Evolutionary conservation across 2,888 invertebrate genomes (phyloP).

Genomic region (Gnatocerus cornutus): DNA sequence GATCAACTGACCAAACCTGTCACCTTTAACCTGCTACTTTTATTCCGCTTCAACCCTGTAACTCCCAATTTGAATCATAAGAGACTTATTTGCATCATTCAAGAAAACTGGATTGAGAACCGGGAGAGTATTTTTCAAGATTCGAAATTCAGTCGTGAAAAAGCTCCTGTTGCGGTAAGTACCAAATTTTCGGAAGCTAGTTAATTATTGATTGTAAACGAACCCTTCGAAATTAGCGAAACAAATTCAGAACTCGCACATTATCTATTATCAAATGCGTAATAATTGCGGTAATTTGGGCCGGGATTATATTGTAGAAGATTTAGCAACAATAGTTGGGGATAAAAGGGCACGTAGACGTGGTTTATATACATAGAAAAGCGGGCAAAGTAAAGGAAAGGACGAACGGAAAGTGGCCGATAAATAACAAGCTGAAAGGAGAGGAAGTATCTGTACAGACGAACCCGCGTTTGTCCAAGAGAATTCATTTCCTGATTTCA

Average conservation of each 20-base stretch:
- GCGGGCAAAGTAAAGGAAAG: conserved; percentile 53
- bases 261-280: conserved; percentile 47
- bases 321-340: conserved; percentile 47
- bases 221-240: conserved; percentile 32
- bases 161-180: too few relatives aligned
- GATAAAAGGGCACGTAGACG: conserved; percentile 47
- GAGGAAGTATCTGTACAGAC: conserved; percentile 68
- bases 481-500: conserved; percentile 71
- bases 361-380: conserved; percentile 44
- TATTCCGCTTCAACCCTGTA: conserved; percentile 48
- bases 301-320: conserved; percentile 44
- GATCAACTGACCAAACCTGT: conserved; percentile 66
- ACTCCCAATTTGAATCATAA: conserved; percentile 58
- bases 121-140: conserved; percentile 26
- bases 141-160: too few relatives aligned
- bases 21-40: conserved; percentile 59
- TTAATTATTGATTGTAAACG: neutral
- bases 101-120: conserved; percentile 30
- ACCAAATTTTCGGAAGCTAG: too few relatives aligned
- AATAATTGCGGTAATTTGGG: conserved; percentile 46
- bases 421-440: conserved; percentile 69
- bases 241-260: conserved; percentile 35
- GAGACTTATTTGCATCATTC: conserved; percentile 59
- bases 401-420: conserved; percentile 67
- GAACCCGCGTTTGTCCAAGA: conserved; percentile 67